A percentile compares a stretch with the other conserved stretches of the same genome.
These are phyloP conservation scores for Hippocampus barbouri DNA, from an alignment of 2,113 vertebrate genomes.

Conservation along the genomic window DNA sequence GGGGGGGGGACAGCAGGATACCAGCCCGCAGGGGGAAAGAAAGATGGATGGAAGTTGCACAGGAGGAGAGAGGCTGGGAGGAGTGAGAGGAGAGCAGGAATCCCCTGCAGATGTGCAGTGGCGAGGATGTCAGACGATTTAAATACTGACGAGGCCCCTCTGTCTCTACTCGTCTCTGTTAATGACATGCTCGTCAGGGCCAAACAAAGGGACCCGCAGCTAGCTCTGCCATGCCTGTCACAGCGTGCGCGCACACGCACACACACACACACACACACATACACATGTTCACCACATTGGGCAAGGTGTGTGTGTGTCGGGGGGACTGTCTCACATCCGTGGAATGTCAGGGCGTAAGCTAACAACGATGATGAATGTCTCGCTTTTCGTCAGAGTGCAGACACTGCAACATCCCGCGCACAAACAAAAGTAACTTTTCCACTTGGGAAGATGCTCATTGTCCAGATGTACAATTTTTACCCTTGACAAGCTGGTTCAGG, in stretches of 20 bases:
- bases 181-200: slow-evolving; percentile 91
- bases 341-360: slow-evolving; percentile 65
- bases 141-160: slow-evolving; percentile 91
- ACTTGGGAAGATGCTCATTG: slow-evolving; percentile 2
- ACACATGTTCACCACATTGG: slow-evolving; percentile 58
- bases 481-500: neutral
- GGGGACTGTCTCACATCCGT: slow-evolving; percentile 55
- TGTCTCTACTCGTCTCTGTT: slow-evolving; percentile 77
- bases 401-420: slow-evolving; percentile 42
- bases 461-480: neutral
- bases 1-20: neutral
- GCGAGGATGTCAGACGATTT: slow-evolving; percentile 85
- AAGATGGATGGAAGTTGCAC: slow-evolving; percentile 8
- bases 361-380: slow-evolving; percentile 42
- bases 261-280: slow-evolving; percentile 46
- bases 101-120: slow-evolving; percentile 31
- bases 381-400: slow-evolving; percentile 38
- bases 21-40: slow-evolving; percentile 4
- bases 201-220: slow-evolving; percentile 90
- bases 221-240: slow-evolving; percentile 79
- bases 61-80: slow-evolving; percentile 12
- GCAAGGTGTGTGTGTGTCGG: slow-evolving; percentile 67
- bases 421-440: slow-evolving; percentile 42
- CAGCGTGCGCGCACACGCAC: slow-evolving; percentile 43
- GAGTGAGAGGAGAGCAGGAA: slow-evolving; percentile 22